Evolutionary conservation across 2,888 invertebrate species (phyloP).

Genomic region (Zygogramma bicolorata): DNA sequence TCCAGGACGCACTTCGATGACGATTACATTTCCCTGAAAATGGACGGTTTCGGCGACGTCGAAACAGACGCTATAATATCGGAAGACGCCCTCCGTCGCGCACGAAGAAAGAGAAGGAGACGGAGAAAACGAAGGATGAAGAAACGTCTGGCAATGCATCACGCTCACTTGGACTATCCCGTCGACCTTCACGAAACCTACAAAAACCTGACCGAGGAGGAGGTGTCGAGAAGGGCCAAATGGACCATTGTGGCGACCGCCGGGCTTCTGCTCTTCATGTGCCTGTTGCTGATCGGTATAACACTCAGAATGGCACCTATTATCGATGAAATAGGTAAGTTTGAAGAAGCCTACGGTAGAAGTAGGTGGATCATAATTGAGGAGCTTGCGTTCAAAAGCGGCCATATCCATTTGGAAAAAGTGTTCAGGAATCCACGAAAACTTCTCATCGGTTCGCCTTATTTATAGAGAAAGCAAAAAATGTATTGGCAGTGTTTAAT

Average conservation of each 20-base stretch:
- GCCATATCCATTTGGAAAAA: too few species aligned
- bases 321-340: constrained; percentile 97
- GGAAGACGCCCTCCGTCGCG: constrained; percentile 57
- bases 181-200: constrained; percentile 49
- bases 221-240: constrained; percentile 84
- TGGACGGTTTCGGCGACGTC: constrained; percentile 65
- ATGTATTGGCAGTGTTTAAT: too few species aligned
- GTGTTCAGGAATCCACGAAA: too few species aligned
- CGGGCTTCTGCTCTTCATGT: constrained; percentile 87
- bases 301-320: constrained; percentile 94
- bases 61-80: constrained; percentile 60
- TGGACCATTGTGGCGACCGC: constrained; percentile 94
- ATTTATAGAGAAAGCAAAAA: too few species aligned
- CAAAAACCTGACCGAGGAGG: constrained; percentile 76
- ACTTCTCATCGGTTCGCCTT: too few species aligned
- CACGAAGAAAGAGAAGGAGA: constrained; percentile 63
- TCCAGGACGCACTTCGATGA: constrained; percentile 68
- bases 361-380: too few species aligned
- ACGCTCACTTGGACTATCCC: constrained; percentile 47
- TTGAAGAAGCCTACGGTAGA: too few species aligned
- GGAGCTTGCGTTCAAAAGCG: too few species aligned
- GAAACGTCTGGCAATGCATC: constrained; percentile 48
- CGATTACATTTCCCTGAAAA: constrained; percentile 69
- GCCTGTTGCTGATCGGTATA: constrained; percentile 90
- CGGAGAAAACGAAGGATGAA: constrained; percentile 60